Evolutionary conservation across 2,113 vertebrate species (phyloP).

Genomic region (Bambusicola thoracicus): DNA sequence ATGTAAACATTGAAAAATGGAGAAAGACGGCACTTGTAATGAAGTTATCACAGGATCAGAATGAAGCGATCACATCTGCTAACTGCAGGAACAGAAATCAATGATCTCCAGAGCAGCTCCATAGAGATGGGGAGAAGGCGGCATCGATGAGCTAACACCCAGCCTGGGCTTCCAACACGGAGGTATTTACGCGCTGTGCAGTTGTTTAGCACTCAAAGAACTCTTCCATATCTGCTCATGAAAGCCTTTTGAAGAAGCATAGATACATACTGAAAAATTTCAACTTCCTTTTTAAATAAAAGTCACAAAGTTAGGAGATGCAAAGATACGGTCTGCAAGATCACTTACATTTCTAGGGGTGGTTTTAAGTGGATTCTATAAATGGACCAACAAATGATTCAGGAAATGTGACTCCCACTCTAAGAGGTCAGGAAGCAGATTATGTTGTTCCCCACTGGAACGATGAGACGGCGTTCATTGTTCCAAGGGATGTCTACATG

Average conservation of each 20-base stretch:
- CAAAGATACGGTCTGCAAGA: background rate
- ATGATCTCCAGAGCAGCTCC: background rate
- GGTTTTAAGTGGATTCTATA: background rate
- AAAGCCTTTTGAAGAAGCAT: background rate
- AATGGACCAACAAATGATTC: background rate
- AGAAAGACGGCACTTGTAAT: background rate
- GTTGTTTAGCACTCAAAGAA: background rate
- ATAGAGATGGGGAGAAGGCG: background rate
- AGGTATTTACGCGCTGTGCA: background rate
- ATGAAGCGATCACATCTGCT: no score
- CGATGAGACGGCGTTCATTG: background rate
- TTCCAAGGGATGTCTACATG: constrained; percentile 4
- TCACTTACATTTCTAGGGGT: background rate
- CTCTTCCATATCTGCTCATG: background rate
- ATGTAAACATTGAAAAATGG: background rate
- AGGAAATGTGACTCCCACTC: background rate
- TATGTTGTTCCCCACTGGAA: background rate
- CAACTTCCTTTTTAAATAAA: background rate
- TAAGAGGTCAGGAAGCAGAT: background rate
- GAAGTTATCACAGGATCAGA: background rate
- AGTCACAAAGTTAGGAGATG: background rate
- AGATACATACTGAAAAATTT: background rate
- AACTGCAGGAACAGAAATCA: background rate
- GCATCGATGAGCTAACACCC: background rate
- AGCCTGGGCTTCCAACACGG: background rate